Base-by-base conservation (phyloP, 2,888 invertebrate genomes). In the Agonopterix heracliana region DNA sequence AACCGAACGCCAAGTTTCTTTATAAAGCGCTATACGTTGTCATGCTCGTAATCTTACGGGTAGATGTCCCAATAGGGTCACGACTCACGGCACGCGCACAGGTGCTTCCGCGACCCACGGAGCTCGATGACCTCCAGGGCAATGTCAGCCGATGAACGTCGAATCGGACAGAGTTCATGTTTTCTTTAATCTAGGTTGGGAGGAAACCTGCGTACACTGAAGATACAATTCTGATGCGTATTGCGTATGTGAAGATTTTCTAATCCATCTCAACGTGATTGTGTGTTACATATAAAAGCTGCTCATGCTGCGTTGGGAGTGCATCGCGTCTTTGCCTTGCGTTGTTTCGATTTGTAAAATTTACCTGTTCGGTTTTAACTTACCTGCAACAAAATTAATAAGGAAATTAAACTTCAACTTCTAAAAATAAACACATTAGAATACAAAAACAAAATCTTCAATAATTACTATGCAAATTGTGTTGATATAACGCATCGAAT, bases 31-130 rank as follows among this genome's bases (percentile, higher is more conserved):
- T 17, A 49, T 45, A 36, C 41, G 44, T 38, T 4, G 38, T 10
- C 41, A 41, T 12, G 41, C 38, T 13, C n/a, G 41, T 38, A 38
- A 38, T 38, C n/a, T 38, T 36, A 44, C 34, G 42, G 43, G 45
- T 45, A 46, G 45, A 55, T 54, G 55, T 49, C 53, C 62, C 53
- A 52, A 57, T 59, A 60, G 57, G 57, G 63, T 60, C 55, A 63
- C 57, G 73, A 72, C 70, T 60, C 55, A 63, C 57, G 73, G 72
- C 70, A 71, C 66, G 65, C 66, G 64, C 56, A 61, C 73, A 71
- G 73, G 72, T 66, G 73, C 75, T 80, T 82, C 80, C 78, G 74
- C 61, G 67, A 57, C 63, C 62, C 59, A 61, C 64, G 56, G 56
- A 48, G 46, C 41, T 43, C 44, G 47, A 42, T 38, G 43, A 44